Percentiles rank a stretch among this genome's conserved stretches.
phyloP scores from a whole-genome alignment of 2,113 vertebrate species.

The Colius striatus region DNA sequence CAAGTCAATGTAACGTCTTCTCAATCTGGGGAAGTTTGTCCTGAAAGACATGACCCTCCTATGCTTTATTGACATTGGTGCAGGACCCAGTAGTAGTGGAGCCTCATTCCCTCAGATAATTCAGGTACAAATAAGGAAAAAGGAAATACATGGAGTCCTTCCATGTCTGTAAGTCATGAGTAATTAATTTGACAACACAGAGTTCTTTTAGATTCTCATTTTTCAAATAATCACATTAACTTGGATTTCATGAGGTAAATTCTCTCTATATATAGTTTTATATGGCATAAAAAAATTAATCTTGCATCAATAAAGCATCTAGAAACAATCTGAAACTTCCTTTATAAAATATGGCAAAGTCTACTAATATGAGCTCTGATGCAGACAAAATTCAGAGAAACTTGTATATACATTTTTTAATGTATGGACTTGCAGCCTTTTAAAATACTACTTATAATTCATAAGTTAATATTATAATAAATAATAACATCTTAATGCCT shows the following conservation, averaged over 20 bases:
- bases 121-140: neutral
- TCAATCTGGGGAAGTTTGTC: neutral
- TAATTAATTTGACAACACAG: neutral
- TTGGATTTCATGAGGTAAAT: neutral
- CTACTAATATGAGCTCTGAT: neutral
- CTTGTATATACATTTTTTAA: neutral
- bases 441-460: neutral
- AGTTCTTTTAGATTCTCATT: neutral
- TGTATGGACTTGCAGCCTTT: neutral
- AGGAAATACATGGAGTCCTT: neutral
- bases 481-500: neutral
- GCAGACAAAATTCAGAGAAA: neutral
- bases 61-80: neutral
- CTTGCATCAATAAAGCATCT: neutral
- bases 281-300: fast-evolving
- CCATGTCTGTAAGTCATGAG: neutral
- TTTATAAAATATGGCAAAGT: neutral
- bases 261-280: neutral
- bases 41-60: neutral
- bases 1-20: neutral
- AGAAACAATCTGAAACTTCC: neutral
- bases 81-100: neutral
- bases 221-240: neutral
- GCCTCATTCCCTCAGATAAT: neutral
- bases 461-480: neutral